Evolutionary conservation across 2,888 invertebrate genomes (phyloP), one percentile per base, ranked within the genome.

Genomic region (Drosophila mulleri): DNA sequence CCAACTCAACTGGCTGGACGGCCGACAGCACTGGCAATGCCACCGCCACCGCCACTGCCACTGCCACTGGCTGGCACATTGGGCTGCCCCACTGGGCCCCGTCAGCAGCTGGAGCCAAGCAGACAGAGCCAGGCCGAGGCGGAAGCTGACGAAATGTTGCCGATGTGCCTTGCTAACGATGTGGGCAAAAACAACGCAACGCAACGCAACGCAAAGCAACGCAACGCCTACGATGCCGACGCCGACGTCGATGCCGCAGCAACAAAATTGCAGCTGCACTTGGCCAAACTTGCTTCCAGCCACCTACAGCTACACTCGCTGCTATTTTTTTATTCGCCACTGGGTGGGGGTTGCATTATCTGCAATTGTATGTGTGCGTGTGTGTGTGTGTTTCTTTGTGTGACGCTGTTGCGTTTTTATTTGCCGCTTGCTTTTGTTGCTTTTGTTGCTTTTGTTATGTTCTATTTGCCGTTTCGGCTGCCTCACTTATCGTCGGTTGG

Each of bases 101-200:
- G 56, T 72, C 48, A 54, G 54, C 44, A 35, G 54, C 44, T 29
- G 59, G 53, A 35, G 54, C 45, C 35, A 44, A 44, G 45, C 45
- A 42, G 18, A 32, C 32, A n/a, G 18, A 58, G 35, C 57, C 29
- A 67, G 62, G 32, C 32, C 2, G 11, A 32, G 32, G 83, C 91
- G 91, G 91, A 91, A 91, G 90, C 87, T 90, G 87, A 91, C 90
- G 90, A 91, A 91, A 89, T 90, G 90, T 82, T 86, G 88, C 90
- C 91, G 91, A 90, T 90, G 91, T 85, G 85, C 82, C 71, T 78
- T 79, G 84, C 85, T 89, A 86, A 86, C 86, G 89, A 89, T 87
- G 85, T 84, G 80, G 85, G 77, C 89, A 89, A 86, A 82, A 89
- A 87, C 89, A 89, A 85, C 83, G 78, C 88, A 80, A 77, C 73